Evolutionary conservation across 2,888 invertebrate genomes (phyloP), one percentile per base, ranked within the genome.

Genomic region (Erannis defoliaria): DNA sequence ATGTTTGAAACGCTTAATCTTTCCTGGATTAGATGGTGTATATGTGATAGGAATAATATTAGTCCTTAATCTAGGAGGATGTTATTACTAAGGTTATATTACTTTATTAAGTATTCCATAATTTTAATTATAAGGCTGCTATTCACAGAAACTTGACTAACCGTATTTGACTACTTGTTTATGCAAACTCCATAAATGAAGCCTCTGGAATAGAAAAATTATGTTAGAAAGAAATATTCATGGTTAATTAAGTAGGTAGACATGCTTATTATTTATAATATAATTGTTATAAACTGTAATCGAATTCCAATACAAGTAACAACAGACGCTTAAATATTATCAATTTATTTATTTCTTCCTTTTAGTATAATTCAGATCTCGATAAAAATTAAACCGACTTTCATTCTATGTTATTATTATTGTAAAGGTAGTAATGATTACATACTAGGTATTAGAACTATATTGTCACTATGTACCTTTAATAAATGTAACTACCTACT

Each of bases 1-100:
- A n/a, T n/a, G n/a, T n/a, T n/a, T n/a, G n/a, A 71, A 70, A 74
- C 73, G 77, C 80, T 80, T 80, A 71, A 64, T 70, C 59, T 73
- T 72, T 65, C 60, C 66, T 70, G 69, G 63, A 63, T 72, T 76
- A 75, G 70, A 70, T 62, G 70, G 68, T 78, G 69, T 75, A 74
- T 74, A 74, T 73, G 77, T 76, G 72, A 76, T 75, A 74, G 72
- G 61, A 40, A 60, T 62, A 40, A 60, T 60, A 61, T 65, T 72
- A 75, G 69, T 70, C 71, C 70, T 75, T 75, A 68, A 67, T 66
- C 61, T 72, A 75, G 63, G 60, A 70, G 67, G 40, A 54, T 50
- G 57, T 61, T 55, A 48, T 55, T 62, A 42, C 31, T 62, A 46
- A 61, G 18, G 26, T 26, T 48, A 56, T 61, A 26, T 54, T 45